Evolutionary conservation across 2,113 vertebrate species (phyloP), one percentile per base, ranked within the genome.

Genomic region (Semnornis frantzii): DNA sequence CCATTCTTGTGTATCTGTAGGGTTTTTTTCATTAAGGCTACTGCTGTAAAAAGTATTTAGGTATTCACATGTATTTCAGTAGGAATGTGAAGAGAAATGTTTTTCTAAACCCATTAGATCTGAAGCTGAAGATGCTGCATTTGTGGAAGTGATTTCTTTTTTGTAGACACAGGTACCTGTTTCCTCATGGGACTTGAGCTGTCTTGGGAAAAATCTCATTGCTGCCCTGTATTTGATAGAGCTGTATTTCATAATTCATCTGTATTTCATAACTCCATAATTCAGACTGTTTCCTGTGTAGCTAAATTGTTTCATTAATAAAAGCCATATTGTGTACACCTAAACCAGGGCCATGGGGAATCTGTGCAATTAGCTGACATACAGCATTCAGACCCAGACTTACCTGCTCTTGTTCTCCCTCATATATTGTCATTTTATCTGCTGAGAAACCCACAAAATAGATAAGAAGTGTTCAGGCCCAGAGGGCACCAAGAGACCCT

Each of bases 391-490:
- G 30, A 34, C 11, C 16, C 28, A 60, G 54, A 8, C 19, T 44
- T 34, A 8, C 17, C 18, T 13, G 23, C 10, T 3, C 4, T 37
- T 1, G 0, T 33, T 44, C 15, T 58, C 2, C n/a, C 21, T 5
- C 25, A 10, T 0, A 0, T 12, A 23, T 30, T 11, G 4, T 23
- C 5, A 2, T n/a, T 65, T 84, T 37, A 34, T 66, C 57, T 74
- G 19, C 6, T 60, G 42, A 30, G 12, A 50, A 78, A 70, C 5
- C 27, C 44, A n/a, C 15, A 12, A 52, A 80, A 60, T 30, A 11
- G 20, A 34, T 63, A 34, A 57, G 31, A 50, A 64, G 1, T 19
- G 8, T 28, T 28, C 39, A 54, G 31, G 9, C 21, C 25, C 58
- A 25, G 31, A 68, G 4, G 5, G 25, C 28, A 54, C 24, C 19